Percentiles rank a stretch among this genome's conserved stretches.
phyloP scores from a whole-genome alignment of 2,888 invertebrate genomes.

The Mesochorus sp. region DNA sequence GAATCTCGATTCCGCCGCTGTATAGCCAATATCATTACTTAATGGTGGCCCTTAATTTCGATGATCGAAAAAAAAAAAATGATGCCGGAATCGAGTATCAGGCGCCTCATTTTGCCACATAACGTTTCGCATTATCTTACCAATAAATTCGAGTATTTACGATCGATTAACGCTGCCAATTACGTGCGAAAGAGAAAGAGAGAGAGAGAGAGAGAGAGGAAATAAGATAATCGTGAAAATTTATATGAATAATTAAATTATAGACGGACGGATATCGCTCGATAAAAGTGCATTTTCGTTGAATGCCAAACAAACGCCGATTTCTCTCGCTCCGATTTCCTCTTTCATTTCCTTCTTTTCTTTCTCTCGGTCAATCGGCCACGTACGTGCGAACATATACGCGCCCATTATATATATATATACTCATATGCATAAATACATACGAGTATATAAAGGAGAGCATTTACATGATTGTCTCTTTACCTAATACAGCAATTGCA shows the following conservation, averaged over 20 bases:
- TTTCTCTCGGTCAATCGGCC: constrained; percentile 43
- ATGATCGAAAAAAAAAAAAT: too few species aligned
- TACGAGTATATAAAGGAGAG: constrained; percentile 19
- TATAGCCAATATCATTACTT: too few species aligned
- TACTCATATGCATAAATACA: not conserved
- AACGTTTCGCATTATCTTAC: too few species aligned
- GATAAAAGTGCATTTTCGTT: constrained; percentile 20
- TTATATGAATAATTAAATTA: not conserved
- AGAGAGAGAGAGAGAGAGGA: not conserved
- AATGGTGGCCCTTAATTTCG: too few species aligned
- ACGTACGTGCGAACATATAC: constrained; percentile 27
- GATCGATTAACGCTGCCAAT: too few species aligned
- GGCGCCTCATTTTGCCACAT: too few species aligned
- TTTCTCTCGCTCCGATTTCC: constrained; percentile 11
- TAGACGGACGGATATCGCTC: constrained; percentile 17
- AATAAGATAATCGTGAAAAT: too few species aligned
- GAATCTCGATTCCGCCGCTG: too few species aligned
- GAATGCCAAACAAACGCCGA: constrained; percentile 1
- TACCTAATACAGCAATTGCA: constrained; percentile 58
- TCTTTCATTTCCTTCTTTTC: not conserved
- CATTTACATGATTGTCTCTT: constrained; percentile 38
- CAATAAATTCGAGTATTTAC: too few species aligned
- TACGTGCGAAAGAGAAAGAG: too few species aligned
- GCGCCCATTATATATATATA: not conserved
- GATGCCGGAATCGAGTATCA: too few species aligned